These are phyloP conservation scores for Morpho helenor DNA, from an alignment of 2,888 invertebrate genomes.

Conservation along the genomic window DNA sequence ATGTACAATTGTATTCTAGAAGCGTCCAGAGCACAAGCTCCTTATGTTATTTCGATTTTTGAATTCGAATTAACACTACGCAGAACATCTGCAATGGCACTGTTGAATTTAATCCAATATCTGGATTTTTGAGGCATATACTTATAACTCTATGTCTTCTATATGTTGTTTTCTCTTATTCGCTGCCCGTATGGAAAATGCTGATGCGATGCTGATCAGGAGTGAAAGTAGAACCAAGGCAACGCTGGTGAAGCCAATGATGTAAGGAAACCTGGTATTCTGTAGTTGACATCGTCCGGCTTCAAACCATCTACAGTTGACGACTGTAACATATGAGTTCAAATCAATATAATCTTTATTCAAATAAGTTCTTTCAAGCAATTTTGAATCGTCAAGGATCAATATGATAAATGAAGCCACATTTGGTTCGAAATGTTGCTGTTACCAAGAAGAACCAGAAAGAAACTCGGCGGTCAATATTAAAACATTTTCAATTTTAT, in stretches of 20 bases:
- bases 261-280: constrained; percentile 13
- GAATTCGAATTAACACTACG: background rate
- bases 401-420: too few relatives aligned
- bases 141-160: background rate
- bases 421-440: too few relatives aligned
- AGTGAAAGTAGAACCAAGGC: constrained; percentile 21
- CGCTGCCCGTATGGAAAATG: constrained; percentile 19
- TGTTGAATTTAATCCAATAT: too few relatives aligned
- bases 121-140: too few relatives aligned
- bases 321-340: constrained; percentile 16
- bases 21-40: too few relatives aligned
- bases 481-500: too few relatives aligned
- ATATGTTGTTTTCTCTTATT: constrained; percentile 4
- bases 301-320: constrained; percentile 29
- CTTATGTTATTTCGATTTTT: background rate
- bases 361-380: too few relatives aligned
- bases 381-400: too few relatives aligned
- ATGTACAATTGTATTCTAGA: too few relatives aligned
- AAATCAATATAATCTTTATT: too few relatives aligned
- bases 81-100: background rate
- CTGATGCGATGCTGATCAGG: constrained; percentile 27
- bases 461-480: too few relatives aligned
- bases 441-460: too few relatives aligned
- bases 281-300: constrained; percentile 30
- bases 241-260: constrained; percentile 23